phyloP scores from a whole-genome alignment of 2,888 invertebrate species.

The Oscheius sp. region DNA sequence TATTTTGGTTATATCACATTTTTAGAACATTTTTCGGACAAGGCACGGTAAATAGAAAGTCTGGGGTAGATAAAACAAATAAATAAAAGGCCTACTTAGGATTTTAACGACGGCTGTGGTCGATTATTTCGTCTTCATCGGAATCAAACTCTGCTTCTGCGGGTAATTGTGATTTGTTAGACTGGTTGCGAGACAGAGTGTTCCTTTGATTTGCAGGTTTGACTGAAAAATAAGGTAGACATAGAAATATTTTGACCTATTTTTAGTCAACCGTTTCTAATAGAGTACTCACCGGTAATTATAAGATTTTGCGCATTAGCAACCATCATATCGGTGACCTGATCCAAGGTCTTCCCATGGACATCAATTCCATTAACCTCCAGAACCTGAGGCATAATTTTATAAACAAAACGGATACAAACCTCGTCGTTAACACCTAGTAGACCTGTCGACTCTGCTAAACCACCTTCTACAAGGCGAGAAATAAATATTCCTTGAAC shows the following conservation, averaged over 20 bases:
- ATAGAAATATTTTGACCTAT: neutral
- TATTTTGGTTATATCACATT: conserved; percentile 6
- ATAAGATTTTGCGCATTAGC: conserved; percentile 98
- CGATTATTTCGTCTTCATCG: conserved; percentile 37
- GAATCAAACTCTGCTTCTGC: conserved; percentile 37
- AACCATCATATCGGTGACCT: conserved; percentile 99
- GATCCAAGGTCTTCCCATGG: conserved; percentile 95
- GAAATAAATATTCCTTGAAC: conserved; percentile 88
- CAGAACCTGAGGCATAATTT: conserved; percentile 76
- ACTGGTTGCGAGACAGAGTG: conserved; percentile 45
- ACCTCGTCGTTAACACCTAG: conserved; percentile 94
- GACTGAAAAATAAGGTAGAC: conserved; percentile 73
- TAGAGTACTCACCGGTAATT: conserved; percentile 82
- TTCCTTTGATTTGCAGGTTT: conserved; percentile 90
- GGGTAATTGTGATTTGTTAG: conserved; percentile 24
- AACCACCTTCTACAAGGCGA: conserved; percentile 91
- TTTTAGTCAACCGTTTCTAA: neutral
- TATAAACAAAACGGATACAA: neutral
- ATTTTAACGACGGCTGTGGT: conserved; percentile 10
- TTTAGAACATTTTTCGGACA: neutral
- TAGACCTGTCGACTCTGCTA: conserved; percentile 92
- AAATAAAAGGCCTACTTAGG: neutral
- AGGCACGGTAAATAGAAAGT: neutral
- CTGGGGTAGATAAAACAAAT: neutral
- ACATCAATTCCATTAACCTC: conserved; percentile 99